A percentile compares a stretch with the other conserved stretches of the same genome.
phyloP scores from a whole-genome alignment of 2,113 vertebrate species.

The Stictonetta naevosa region DNA sequence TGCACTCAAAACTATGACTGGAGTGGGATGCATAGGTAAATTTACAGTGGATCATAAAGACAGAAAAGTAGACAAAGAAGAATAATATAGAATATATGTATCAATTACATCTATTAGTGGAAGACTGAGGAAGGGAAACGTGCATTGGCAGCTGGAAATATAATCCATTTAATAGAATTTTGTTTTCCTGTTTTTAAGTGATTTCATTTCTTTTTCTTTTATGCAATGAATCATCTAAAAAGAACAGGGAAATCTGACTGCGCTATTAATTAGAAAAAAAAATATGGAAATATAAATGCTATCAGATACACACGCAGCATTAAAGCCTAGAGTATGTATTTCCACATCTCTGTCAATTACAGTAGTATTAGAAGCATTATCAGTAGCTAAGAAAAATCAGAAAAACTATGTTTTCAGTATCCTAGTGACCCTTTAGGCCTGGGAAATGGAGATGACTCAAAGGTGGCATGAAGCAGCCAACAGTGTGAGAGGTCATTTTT shows the following conservation, averaged over 20 bases:
- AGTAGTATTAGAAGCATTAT: neutral
- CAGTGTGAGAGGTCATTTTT: neutral
- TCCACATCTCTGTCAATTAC: neutral
- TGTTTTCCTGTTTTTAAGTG: conserved; percentile 20
- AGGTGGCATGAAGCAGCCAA: neutral
- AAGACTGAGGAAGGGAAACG: conserved; percentile 13
- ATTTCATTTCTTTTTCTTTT: conserved; percentile 9
- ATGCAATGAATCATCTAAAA: conserved; percentile 23
- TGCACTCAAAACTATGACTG: neutral
- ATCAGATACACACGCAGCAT: neutral
- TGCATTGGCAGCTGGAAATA: conserved; percentile 32
- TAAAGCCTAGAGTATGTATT: neutral
- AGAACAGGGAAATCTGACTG: conserved; percentile 2
- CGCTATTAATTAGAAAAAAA: conserved; percentile 41
- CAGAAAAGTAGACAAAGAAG: neutral
- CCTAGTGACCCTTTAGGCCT: neutral
- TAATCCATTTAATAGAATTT: neutral
- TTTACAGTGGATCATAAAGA: neutral
- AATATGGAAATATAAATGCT: conserved; percentile 13
- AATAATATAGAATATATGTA: neutral
- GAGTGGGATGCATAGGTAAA: neutral
- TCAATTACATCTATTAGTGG: conserved; percentile 29
- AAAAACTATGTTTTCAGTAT: neutral
- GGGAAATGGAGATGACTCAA: neutral
- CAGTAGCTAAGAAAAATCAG: neutral